phyloP scores from a whole-genome alignment of 2,797 vertebrate genomes.

The Nannoperca obscura region DNA sequence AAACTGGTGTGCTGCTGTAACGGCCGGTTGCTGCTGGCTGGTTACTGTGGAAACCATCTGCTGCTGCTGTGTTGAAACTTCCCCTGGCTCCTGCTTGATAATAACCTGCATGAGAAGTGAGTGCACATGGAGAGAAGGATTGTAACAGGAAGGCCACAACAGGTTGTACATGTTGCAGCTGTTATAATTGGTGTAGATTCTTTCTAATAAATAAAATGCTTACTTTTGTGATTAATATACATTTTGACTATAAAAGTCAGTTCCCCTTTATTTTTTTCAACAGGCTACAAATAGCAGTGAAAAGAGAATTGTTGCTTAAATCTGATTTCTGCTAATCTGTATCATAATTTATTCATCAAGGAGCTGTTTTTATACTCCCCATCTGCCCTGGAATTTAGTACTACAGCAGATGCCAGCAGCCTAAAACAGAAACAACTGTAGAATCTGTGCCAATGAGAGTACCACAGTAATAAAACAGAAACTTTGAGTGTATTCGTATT shows the following conservation, averaged over 20 bases:
- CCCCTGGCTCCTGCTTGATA: slow-evolving; percentile 98
- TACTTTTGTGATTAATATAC: not conserved
- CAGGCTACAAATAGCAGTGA: not conserved
- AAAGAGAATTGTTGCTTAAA: slow-evolving; percentile 20
- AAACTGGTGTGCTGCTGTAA: slow-evolving; percentile 89
- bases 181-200: not conserved
- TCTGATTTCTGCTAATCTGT: slow-evolving; percentile 42
- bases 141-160: slow-evolving; percentile 7
- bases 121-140: slow-evolving; percentile 21
- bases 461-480: slow-evolving; percentile 11
- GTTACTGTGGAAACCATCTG: slow-evolving; percentile 84
- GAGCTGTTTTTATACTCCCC: slow-evolving; percentile 45
- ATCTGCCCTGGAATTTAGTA: slow-evolving; percentile 26
- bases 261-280: slow-evolving; percentile 1
- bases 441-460: slow-evolving; percentile 1
- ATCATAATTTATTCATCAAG: slow-evolving; percentile 62
- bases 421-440: slow-evolving; percentile 28
- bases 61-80: slow-evolving; percentile 89
- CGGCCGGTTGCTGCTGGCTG: slow-evolving; percentile 85
- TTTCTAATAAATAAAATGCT: not conserved
- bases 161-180: slow-evolving; percentile 6
- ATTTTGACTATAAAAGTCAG: slow-evolving; percentile 2
- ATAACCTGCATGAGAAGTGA: slow-evolving; percentile 88
- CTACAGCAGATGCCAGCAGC: slow-evolving; percentile 18
- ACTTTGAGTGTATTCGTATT: slow-evolving; percentile 16